Base-by-base conservation (phyloP, 2,888 invertebrate genomes). In the Platycheirus rosarum region DNA sequence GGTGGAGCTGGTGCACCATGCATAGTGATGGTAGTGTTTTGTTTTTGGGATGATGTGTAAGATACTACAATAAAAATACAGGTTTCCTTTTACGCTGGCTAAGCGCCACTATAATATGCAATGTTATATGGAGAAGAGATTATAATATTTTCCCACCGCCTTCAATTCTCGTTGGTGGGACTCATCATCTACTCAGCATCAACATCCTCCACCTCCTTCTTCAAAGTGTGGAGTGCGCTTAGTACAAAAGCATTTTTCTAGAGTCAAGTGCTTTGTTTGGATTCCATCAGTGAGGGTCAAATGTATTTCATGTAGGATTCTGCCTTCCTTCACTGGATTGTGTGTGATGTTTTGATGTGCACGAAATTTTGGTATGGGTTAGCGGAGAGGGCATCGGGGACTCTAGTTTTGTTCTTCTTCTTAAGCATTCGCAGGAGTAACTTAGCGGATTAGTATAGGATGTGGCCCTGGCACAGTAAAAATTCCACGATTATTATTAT, bases 211-310 rank as follows among this genome's bases (percentile, higher is more conserved):
- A 16, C 14, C 42, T 46, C 20, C 65, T 42, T 35, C 44, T 77
- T 7, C 20, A 2, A 13, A 32, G 13, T 20, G 20, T 32, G 13
- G 35, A 40, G 51, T 29, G 77, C 73, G 77, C 65, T 73, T 8
- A 73, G 73, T 73, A 78, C 77, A 78, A 78, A 78, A 78, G 77
- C 71, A 78, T 78, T 78, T 78, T 78, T 78, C 73, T 73, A 51
- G 16, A 78, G 77, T 78, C 77, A 78, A 78, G 77, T 71, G 73
- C 60, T 66, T 78, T 78, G 77, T 73, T 78, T 78, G 77, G 66
- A 66, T 78, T 73, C 60, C 77, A 78, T 73, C 73, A 51, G 51
- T 73, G 77, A 73, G 77, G 77, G 77, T 78, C 77, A 78, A 73
- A 71, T 60, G 13, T 55, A 60, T 76, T 63, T 70, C 44, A 18